Evolutionary conservation across 2,888 invertebrate genomes (phyloP), one percentile per base, ranked within the genome.

Genomic region (Platypus cylindrus): DNA sequence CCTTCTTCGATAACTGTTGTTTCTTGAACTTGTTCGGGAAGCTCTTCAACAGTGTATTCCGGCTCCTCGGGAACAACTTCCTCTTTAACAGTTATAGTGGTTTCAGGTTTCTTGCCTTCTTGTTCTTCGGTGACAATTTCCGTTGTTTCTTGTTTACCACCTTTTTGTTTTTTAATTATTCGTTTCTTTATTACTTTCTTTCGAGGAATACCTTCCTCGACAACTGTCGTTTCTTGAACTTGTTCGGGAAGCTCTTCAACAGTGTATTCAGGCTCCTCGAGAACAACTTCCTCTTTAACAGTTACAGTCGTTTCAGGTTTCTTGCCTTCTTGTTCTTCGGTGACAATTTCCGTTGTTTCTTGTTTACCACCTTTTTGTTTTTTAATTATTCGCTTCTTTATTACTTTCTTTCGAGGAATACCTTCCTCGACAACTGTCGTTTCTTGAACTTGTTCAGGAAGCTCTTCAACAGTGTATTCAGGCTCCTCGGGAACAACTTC

Each of bases 331-430:
- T 50, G 46, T 37, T 49, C 47, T 3, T 46, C 46, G 11, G 47
- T 47, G 7, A 45, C 42, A 17, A 59, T 56, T 45, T 59, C 53
- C 5, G 60, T 49, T 15, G 47, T 48, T 49, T 60, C 58, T 44
- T 54, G 50, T 47, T 56, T 58, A 24, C 51, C 41, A 39, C 55
- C 58, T 28, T 58, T 48, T 2, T 58, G 53, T 45, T 67, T 66
- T 41, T 64, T 66, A 8, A 68, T 66, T 2, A 62, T 52, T 34
- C 64, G 60, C n/a, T 45, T 55, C 52, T 45, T 48, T 31, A 47
- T 42, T 15, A 45, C 39, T 30, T 44, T 45, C 38, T 45, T 50
- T 37, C 41, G 51, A 17, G 48, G 45, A 15, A 38, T 29, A 8
- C 54, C 53, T 17, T 49, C 46, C 5, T 46, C 37, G 30, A 54